Evolutionary conservation across 2,888 invertebrate genomes (phyloP).

Genomic region (Ametastegia equiseti): DNA sequence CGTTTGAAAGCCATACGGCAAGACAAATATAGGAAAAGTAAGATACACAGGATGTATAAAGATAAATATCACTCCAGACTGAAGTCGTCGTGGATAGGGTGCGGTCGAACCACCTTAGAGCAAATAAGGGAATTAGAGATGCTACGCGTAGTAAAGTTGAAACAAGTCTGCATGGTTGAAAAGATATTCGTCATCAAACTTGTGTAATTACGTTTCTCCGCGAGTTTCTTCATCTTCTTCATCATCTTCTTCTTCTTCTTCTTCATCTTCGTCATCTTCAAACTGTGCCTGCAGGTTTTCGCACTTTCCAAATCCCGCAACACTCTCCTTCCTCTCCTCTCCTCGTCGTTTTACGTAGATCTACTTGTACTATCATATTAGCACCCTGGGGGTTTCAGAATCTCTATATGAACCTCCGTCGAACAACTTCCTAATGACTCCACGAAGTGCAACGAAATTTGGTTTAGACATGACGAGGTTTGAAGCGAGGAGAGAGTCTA

Average conservation of each 20-base stretch:
- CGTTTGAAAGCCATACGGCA: constrained; percentile 22
- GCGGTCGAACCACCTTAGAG: constrained; percentile 1
- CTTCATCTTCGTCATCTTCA: neutral
- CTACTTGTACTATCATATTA: neutral
- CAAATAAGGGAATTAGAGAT: constrained; percentile 18
- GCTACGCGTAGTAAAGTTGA: constrained; percentile 20
- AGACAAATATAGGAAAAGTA: constrained; percentile 23
- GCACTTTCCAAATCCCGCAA: too few species aligned
- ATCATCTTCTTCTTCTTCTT: neutral
- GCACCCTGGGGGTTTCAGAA: neutral
- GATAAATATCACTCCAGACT: constrained; percentile 20
- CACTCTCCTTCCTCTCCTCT: neutral
- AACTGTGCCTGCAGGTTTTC: too few species aligned
- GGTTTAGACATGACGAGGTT: neutral
- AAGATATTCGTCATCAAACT: constrained; percentile 35
- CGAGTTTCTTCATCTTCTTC: neutral
- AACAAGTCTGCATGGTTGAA: constrained; percentile 26
- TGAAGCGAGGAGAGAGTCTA: too few species aligned
- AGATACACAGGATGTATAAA: constrained; percentile 28
- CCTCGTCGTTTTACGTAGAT: neutral
- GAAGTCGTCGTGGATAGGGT: neutral
- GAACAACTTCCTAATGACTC: neutral
- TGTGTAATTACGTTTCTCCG: constrained; percentile 31
- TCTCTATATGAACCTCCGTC: neutral
- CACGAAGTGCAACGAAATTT: neutral